Percentiles rank a stretch among this genome's conserved stretches.
Evolutionary conservation across 2,888 invertebrate species (phyloP).

Genomic region (Leptopilina syphax): DNA sequence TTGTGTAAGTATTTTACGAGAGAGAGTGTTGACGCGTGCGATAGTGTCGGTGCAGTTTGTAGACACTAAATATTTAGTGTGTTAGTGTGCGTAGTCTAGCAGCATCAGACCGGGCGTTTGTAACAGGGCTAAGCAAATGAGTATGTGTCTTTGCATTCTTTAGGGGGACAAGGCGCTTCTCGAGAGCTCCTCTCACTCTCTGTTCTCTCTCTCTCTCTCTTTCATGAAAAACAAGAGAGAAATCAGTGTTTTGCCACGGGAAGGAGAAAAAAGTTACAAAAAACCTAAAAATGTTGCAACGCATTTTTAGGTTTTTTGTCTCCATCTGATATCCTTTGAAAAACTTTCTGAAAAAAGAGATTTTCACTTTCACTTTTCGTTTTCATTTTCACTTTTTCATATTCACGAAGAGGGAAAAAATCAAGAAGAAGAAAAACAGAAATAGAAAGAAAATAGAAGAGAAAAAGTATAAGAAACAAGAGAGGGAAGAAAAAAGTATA

Average conservation of each 20-base stretch:
- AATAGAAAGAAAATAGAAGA: too few relatives aligned
- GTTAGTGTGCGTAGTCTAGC: constrained; percentile 1
- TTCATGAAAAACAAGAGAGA: constrained; percentile 14
- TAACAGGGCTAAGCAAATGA: constrained; percentile 70
- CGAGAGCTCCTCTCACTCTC: constrained; percentile 66
- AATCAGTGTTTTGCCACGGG: neutral
- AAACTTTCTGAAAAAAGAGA: too few relatives aligned
- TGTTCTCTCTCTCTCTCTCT: neutral
- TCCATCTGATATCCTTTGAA: too few relatives aligned
- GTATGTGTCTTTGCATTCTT: constrained; percentile 68
- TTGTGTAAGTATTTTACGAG: constrained; percentile 51
- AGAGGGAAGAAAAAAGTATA: too few relatives aligned
- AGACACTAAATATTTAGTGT: neutral
- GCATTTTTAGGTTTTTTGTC: too few relatives aligned
- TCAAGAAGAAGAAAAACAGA: too few relatives aligned
- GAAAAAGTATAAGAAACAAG: too few relatives aligned
- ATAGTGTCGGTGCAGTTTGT: neutral
- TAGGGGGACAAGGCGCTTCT: constrained; percentile 66
- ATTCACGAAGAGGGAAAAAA: too few relatives aligned
- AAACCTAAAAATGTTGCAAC: too few relatives aligned
- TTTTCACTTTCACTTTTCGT: too few relatives aligned
- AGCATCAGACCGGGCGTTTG: constrained; percentile 54
- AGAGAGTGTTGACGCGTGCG: constrained; percentile 42
- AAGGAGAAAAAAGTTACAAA: neutral
- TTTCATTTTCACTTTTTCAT: too few relatives aligned